Base-by-base conservation (phyloP, 2,888 invertebrate species). In the Labia minor region DNA sequence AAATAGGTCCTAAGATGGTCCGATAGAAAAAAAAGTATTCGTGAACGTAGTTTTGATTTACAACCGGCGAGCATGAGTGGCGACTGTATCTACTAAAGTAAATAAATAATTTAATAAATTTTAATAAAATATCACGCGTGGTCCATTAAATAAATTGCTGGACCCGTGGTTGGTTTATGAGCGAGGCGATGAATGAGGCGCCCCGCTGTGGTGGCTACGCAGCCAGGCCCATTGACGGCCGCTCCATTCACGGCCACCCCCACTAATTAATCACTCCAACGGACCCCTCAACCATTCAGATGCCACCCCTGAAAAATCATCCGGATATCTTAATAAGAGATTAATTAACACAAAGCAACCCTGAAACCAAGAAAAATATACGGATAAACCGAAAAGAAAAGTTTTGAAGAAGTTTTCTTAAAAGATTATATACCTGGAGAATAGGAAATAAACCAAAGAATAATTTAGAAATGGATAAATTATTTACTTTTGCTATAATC, bases 21-120 rank as follows among this genome's bases (percentile, higher is more conserved):
- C 49, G 49, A 49, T 49, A 49, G 14, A 49, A 26, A 26, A n/a
- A 49, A 49, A 49, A 49, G n/a, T 49, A 49, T 3, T 14, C 14
- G 49, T 49, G 49, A 14, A 49, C 49, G 49, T 3, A 14, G 6
- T 4, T 49, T 10, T 49, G 49, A 49, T 49, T 49, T 49, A 49
- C 8, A 49, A 14, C 49, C 49, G 14, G 2, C 49, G 49, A 49
- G 49, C 49, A 49, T 49, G 49, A 49, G 49, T 49, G 49, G 49
- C 49, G 49, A 49, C 49, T 49, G 49, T 49, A 49, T 49, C 49
- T 49, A 49, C 8, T 49, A 49, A 49, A 49, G 49, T 49, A 49
- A 49, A 49, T 49, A 49, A 49, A 49, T 49, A 49, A 49, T 49
- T 49, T 49, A 49, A 49, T 49, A 49, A 49, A 49, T 49, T 49